These are phyloP conservation scores for Hypocryptadius cinnamomeus DNA, from an alignment of 2,113 vertebrate species.

Conservation along the genomic window DNA sequence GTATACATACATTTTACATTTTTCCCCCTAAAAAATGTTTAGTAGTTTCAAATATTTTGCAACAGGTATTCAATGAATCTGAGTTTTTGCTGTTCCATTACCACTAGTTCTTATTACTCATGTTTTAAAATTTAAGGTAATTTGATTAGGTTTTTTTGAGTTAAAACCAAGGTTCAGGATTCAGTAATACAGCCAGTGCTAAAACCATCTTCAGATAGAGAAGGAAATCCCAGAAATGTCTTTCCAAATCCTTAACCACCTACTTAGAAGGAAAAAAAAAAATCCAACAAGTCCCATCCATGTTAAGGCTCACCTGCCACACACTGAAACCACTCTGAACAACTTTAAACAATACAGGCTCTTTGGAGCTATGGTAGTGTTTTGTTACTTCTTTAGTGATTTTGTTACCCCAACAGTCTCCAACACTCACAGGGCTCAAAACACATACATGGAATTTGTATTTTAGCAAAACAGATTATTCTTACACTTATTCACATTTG, in stretches of 20 bases:
- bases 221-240: not conserved
- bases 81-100: not conserved
- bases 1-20: not conserved
- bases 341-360: not conserved
- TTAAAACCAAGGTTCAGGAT: not conserved
- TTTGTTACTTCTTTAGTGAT: not conserved
- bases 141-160: not conserved
- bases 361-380: not conserved
- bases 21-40: accelerated
- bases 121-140: not conserved
- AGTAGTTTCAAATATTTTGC: not conserved
- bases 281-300: not conserved
- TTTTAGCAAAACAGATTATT: not conserved
- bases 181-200: not conserved
- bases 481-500: not conserved
- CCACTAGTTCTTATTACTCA: not conserved
- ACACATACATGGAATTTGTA: not conserved
- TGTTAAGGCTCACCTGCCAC: not conserved
- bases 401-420: not conserved
- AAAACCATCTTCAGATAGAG: not conserved
- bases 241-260: not conserved
- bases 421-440: not conserved
- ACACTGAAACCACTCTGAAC: not conserved
- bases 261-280: not conserved
- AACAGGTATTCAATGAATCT: not conserved